Evolutionary conservation across 2,113 vertebrate species (phyloP), one percentile per base, ranked within the genome.

Genomic region (Ictidomys tridecemlineatus): DNA sequence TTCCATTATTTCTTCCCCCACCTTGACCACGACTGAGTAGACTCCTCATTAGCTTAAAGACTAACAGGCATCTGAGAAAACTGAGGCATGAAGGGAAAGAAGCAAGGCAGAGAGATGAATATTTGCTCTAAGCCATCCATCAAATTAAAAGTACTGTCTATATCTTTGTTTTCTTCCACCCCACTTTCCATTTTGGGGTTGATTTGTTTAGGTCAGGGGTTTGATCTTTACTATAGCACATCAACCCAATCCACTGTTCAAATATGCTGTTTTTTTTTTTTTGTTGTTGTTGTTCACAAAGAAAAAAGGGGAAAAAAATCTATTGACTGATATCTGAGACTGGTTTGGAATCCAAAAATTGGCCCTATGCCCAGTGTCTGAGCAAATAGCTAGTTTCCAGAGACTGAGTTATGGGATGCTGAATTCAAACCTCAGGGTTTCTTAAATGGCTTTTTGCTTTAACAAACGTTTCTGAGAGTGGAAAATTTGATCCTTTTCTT

Each of bases 401-500:
- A 89, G 93, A 89, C 79, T 1, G 22, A 91, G 83, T 96, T 93
- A 94, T 9, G 34, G 61, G 93, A 94, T 7, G 69, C 85, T 37
- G 69, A 85, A 96, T 87, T 91, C 94, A 96, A 98, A 95, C 96
- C 93, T 94, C 96, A 92, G 58, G 39, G 39, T 94, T 97, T 97
- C 86, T 86, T 84, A 95, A 94, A 80, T 58, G 65, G 13, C 37
- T 67, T 95, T 92, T 87, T 94, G 76, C 85, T 85, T 93, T 91
- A 91, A 85, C 86, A 95, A 96, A 97, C 82, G 76, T 84, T 97
- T 80, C 95, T 87, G 96, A 97, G 70, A 97, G 58, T 94, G 94
- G 89, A 98, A 97, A 97, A 96, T 95, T 89, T 92, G 97, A 98
- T 93, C 72, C 82, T 93, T 96, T 92, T 65, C 94, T 96, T 98